Base-by-base conservation (phyloP, 1,140 invertebrate species). In the Spodoptera litura region DNA sequence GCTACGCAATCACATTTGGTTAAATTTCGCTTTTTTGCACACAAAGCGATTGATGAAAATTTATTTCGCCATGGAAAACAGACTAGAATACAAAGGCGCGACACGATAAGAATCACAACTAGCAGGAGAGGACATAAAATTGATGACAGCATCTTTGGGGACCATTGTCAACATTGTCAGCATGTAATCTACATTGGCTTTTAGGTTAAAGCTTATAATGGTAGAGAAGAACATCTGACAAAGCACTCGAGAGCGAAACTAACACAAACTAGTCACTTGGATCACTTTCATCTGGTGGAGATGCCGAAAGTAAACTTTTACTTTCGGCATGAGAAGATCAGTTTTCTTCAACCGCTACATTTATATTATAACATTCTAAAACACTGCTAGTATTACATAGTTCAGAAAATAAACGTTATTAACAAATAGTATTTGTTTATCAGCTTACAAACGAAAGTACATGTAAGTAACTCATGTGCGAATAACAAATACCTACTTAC, bases 271-370 rank as follows among this genome's bases (percentile, higher is more conserved):
- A 87, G 85, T 85, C 84, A 83, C 80, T 83, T 79, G 81, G 79
- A 89, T 92, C 89, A 91, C 91, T 94, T 94, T 93, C 91, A 91
- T 92, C 88, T 87, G 83, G 82, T 82, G 74, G 86, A 86, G 88
- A 90, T 85, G 86, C 89, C 88, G 89, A 93, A 92, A 92, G 88
- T 89, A 75, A 84, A 91, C 92, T 93, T 91, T 93, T 93, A 93
- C 92, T 91, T 90, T 91, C 88, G 71, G 49, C 38, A 75, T 64
- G 59, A 75, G 62, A 75, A 75, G 25, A 75, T 75, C 59, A 51
- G 49, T 62, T 62, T 75, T 51, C 73, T 53, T 75, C 49, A 53
- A 62, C 49, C n/a, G 27, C 25, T 35, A n/a, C 35, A 38, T 64
- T 64, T 38, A 53, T 49, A 35, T 27, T 61, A 52, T 25, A 27